phyloP scores from a whole-genome alignment of 1,140 invertebrate species.

The Zelostemma sp. region DNA sequence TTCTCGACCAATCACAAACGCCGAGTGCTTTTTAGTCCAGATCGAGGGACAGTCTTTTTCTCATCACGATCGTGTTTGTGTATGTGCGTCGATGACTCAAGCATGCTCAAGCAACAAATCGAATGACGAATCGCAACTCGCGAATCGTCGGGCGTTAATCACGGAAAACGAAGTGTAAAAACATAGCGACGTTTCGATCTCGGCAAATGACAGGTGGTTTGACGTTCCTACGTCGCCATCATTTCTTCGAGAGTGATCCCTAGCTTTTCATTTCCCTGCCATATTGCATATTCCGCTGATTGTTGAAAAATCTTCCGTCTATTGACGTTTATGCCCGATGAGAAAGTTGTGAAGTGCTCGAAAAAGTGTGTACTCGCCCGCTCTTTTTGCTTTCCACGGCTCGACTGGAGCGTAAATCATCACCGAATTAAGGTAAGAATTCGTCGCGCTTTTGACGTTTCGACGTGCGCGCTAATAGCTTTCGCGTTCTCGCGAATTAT shows the following conservation, averaged over 20 bases:
- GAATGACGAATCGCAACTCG: constrained; percentile 9
- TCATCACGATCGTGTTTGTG: too few relatives aligned
- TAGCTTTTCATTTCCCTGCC: constrained; percentile 54
- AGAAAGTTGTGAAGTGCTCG: constrained; percentile 7
- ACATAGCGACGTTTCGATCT: background rate
- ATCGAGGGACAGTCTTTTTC: too few relatives aligned
- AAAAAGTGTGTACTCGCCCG: background rate
- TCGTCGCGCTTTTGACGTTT: background rate
- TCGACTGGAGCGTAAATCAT: background rate
- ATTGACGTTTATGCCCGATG: constrained; percentile 18
- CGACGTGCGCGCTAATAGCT: constrained; percentile 8
- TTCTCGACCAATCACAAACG: too few relatives aligned
- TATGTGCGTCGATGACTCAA: background rate
- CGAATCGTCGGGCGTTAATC: constrained; percentile 17
- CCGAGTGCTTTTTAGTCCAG: too few relatives aligned
- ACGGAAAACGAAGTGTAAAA: constrained; percentile 4
- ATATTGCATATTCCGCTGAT: constrained; percentile 57
- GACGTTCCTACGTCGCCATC: constrained; percentile 59
- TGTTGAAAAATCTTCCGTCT: constrained; percentile 17
- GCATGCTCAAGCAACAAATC: background rate
- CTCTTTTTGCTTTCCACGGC: background rate
- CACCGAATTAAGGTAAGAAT: background rate
- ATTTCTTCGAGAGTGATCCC: constrained; percentile 37
- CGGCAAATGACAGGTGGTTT: constrained; percentile 62
- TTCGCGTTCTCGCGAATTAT: background rate